Conservation (phyloP, 2,888 invertebrate genomes). For the Lithophane leautieri region DNA sequence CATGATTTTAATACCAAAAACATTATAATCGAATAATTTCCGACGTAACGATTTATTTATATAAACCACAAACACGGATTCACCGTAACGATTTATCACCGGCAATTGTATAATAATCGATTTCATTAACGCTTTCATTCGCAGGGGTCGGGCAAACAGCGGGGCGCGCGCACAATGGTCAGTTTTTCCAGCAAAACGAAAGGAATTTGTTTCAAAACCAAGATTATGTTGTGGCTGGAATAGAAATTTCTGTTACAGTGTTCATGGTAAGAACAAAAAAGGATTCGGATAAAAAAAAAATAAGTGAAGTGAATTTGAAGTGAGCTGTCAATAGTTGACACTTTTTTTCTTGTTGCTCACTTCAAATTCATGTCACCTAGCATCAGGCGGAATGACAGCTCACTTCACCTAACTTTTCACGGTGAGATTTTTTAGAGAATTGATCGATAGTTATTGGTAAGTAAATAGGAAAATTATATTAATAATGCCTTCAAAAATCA, state of each 20-base stretch:
- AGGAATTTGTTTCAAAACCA: constrained; percentile 61
- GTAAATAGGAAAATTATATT: no score
- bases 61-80: constrained; percentile 67
- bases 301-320: no score
- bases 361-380: no score
- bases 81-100: constrained; percentile 72
- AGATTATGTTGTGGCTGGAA: constrained; percentile 57
- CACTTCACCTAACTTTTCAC: no score
- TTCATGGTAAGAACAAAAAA: background rate
- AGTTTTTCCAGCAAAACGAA: constrained; percentile 72
- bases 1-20: constrained; percentile 1
- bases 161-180: constrained; percentile 66
- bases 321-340: no score
- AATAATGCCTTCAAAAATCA: no score
- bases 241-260: constrained; percentile 23
- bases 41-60: constrained; percentile 58
- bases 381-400: no score
- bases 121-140: constrained; percentile 80
- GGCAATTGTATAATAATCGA: constrained; percentile 79
- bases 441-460: no score
- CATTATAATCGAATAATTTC: constrained; percentile 26
- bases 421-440: no score
- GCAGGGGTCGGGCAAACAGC: constrained; percentile 70
- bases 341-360: no score
- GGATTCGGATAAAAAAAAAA: no score